Base-by-base conservation (phyloP, 2,888 invertebrate genomes). In the Chloroclysta siterata region DNA sequence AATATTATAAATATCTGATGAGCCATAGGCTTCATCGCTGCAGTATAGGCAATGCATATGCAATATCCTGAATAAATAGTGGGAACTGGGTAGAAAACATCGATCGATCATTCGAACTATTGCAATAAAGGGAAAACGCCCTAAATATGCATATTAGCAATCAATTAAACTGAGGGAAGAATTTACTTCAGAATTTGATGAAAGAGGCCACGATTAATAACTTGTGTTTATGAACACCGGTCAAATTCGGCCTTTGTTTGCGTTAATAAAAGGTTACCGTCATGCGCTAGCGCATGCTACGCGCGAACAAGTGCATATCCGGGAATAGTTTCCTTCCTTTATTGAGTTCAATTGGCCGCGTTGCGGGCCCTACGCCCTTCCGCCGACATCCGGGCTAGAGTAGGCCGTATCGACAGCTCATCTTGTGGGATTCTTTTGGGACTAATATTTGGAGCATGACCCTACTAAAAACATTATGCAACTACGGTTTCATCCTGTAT, bases 261-360 rank as follows among this genome's bases (percentile, higher is more conserved):
- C 29, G 29, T 57, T 33, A 5, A 41, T 46, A 50, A 15, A 13
- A 50, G 42, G 48, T 50, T 44, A 47, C 42, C 33, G 56, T 53
- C 53, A 63, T 53, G 57, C 53, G 33, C 53, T 33, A 29, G 52
- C 41, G n/a, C 52, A 47, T 33, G 62, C 55, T 66, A 72, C 73
- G 75, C 76, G 69, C 71, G 60, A 76, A 68, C 83, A 83, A 83
- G 81, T 85, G 86, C 82, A 85, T 84, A 80, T 90, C 90, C 90
- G 89, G 46, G 87, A 76, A 65, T 54, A 58, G 53, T 56, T 67
- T 67, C 67, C 67, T 64, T 63, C 64, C 64, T 63, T 83, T 77
- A 83, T 84, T 85, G 80, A 76, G 79, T 72, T 75, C 87, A 88
- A 89, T 89, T 89, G 86, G 79, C 79, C 78, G 53, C 78, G 50